Evolutionary conservation across 2,888 invertebrate genomes (phyloP), one percentile per base, ranked within the genome.

Genomic region (Leptinotarsa tumamoca): DNA sequence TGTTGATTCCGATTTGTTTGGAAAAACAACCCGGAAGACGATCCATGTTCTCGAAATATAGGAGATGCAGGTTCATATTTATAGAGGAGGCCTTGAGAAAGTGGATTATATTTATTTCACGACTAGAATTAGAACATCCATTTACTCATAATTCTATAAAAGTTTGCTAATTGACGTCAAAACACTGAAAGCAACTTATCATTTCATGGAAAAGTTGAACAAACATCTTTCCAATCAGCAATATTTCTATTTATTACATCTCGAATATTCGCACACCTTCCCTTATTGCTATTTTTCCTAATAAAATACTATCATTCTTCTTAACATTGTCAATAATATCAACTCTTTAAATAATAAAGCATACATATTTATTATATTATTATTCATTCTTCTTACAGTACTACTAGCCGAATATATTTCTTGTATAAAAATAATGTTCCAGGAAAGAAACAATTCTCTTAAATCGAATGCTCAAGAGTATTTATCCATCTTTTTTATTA

Each of bases 11-110:
- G 23, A 15, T 58, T 58, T 58, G 14, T 13, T 18, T 23, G 14
- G 58, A 23, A 58, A 58, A 58, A 58, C 58, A 58, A 58, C 21
- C 58, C 21, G 58, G 58, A 58, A 58, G 21, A 10, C 58, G 23
- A 58, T 21, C 23, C 18, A 58, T 58, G 58, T 58, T 58, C 27
- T 58, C 4, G 4, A 21, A 23, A 23, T 58, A 17, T 58, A 21
- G 15, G 23, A 58, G 58, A 21, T 58, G 23, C 23, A 21, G 58
- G 23, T 23, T 58, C 21, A 21, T 58, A 58, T 58, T 58, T 58
- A 58, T 58, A 58, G 58, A 58, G 58, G 23, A 58, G 58, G 23
- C 58, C 58, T 58, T 58, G 58, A 15, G 58, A 58, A 58, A 21
- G 21, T 23, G 21, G 58, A 27, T 23, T 58, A 23, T 27, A 58